A percentile compares a stretch with the other conserved stretches of the same genome.
These are phyloP conservation scores for Pandemis cinnamomeana DNA, from an alignment of 2,888 invertebrate species.

Conservation along the genomic window DNA sequence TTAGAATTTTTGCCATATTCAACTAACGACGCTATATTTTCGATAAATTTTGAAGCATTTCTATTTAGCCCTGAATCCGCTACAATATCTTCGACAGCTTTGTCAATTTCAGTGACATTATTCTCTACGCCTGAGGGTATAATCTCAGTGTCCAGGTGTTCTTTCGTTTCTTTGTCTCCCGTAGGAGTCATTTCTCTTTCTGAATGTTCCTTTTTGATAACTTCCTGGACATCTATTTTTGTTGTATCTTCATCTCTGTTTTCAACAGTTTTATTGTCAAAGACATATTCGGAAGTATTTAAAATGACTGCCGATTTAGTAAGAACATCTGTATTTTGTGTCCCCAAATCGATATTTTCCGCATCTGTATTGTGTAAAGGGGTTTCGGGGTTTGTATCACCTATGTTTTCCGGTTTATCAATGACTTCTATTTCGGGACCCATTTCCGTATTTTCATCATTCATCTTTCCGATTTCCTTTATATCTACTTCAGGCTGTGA, in stretches of 20 bases:
- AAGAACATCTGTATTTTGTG: background rate
- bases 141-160: background rate
- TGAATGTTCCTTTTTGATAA: background rate
- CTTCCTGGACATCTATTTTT: background rate
- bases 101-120: background rate
- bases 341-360: no score
- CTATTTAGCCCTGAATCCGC: background rate
- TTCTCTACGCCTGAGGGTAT: background rate
- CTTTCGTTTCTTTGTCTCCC: background rate
- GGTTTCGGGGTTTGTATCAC: background rate
- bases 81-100: background rate
- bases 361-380: background rate
- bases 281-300: slow-evolving; percentile 1
- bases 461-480: background rate
- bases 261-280: slow-evolving; percentile 9
- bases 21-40: background rate
- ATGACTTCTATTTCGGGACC: background rate
- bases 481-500: background rate
- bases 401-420: background rate
- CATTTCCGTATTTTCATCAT: background rate
- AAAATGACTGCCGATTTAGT: slow-evolving; percentile 5
- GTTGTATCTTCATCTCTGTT: background rate
- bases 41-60: background rate
- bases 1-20: background rate
- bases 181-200: background rate